These are phyloP conservation scores for Holcopasites calliopsidis DNA, from an alignment of 1,140 invertebrate species.

Conservation along the genomic window DNA sequence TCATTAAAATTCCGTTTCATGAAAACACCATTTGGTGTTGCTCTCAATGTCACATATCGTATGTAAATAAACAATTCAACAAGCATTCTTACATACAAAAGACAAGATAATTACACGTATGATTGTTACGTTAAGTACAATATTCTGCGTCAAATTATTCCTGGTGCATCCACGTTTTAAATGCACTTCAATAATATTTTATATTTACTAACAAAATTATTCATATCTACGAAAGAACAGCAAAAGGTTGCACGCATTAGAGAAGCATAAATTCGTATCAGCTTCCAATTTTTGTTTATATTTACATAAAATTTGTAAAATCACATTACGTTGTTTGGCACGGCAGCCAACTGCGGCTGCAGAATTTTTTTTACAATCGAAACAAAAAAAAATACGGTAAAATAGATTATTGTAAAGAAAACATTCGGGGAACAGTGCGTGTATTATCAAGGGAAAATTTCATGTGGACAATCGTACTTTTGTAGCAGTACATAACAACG, in stretches of 20 bases:
- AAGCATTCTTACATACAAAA: background rate
- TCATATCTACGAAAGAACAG: background rate
- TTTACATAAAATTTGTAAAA: background rate
- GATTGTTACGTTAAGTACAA: constrained; percentile 18
- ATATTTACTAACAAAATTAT: background rate
- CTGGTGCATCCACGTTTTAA: background rate
- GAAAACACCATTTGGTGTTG: no score
- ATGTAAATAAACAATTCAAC: background rate
- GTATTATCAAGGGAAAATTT: background rate
- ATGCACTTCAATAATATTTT: background rate
- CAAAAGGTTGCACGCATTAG: background rate
- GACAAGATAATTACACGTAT: background rate
- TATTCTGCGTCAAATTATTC: background rate
- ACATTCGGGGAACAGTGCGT: background rate
- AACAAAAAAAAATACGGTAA: background rate
- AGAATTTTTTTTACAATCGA: background rate
- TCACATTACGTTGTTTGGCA: background rate
- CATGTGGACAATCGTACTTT: background rate
- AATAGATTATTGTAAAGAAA: background rate
- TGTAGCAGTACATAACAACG: constrained; percentile 10
- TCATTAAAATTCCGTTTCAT: background rate
- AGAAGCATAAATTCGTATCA: no score
- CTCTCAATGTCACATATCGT: background rate
- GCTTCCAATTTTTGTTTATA: background rate
- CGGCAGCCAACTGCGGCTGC: background rate